These are phyloP conservation scores for Lipophrys pholis DNA, from an alignment of 2,113 vertebrate genomes.

Conservation along the genomic window DNA sequence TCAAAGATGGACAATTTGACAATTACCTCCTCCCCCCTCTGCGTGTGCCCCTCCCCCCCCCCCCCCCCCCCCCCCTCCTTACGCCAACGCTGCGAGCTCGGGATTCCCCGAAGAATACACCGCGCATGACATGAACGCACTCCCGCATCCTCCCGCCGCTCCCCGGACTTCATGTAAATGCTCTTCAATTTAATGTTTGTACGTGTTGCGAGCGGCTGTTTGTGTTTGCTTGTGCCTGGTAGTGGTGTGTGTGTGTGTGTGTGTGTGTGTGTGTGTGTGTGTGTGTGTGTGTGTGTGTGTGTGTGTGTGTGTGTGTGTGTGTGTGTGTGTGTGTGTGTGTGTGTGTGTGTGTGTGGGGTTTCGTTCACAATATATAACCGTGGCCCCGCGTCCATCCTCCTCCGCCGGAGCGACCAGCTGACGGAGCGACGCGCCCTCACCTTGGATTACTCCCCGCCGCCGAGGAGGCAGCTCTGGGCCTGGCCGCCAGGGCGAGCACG, in stretches of 20 bases:
- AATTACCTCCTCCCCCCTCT: constrained; percentile 49
- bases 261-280: constrained; percentile 9
- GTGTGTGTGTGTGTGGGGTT: constrained; percentile 4
- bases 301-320: too few relatives aligned
- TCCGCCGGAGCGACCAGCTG: constrained; percentile 63
- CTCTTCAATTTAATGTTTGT: constrained; percentile 71
- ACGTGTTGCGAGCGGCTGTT: constrained; percentile 39
- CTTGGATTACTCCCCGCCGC: constrained; percentile 71
- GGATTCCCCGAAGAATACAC: constrained; percentile 66
- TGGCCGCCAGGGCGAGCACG: constrained; percentile 67
- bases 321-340: too few relatives aligned
- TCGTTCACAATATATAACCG: constrained; percentile 34
- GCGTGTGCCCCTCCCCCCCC: not conserved
- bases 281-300: too few relatives aligned
- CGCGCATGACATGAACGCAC: constrained; percentile 57
- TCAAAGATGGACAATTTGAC: constrained; percentile 74
- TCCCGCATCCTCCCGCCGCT: constrained; percentile 53
- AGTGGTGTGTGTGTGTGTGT: too few relatives aligned
- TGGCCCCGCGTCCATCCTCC: constrained; percentile 49
- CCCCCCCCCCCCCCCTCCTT: constrained; percentile 11
- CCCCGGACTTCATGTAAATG: constrained; percentile 66
- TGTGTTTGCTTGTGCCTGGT: constrained; percentile 3
- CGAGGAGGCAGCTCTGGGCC: constrained; percentile 77
- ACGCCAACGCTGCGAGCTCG: constrained; percentile 25
- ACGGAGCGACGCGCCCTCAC: constrained; percentile 75